Conservation (phyloP, 2,113 vertebrate genomes). For the Cryptoleucopteryx plumbea region DNA sequence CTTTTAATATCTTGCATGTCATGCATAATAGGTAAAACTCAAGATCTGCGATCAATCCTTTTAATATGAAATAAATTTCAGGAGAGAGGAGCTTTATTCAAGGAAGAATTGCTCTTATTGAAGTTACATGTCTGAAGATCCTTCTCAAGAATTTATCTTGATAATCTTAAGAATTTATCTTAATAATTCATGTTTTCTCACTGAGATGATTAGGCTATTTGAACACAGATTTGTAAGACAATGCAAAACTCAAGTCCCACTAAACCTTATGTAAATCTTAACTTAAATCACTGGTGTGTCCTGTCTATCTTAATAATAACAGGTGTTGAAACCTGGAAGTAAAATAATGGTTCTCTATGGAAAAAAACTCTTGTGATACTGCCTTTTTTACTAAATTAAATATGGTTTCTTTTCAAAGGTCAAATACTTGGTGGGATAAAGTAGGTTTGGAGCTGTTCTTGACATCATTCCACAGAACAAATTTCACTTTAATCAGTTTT, state of each 20-base stretch:
- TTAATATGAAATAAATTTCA: not conserved
- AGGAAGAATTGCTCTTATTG: not conserved
- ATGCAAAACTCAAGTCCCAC: not conserved
- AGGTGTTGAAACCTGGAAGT: not conserved
- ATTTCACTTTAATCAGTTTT: not conserved
- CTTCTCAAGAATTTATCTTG: not conserved
- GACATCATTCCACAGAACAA: not conserved
- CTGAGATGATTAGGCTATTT: not conserved
- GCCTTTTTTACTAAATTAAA: not conserved
- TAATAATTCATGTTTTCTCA: not conserved
- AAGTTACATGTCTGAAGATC: not conserved
- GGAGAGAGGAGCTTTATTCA: not conserved
- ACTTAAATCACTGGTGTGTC: not conserved
- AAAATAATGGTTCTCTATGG: not conserved
- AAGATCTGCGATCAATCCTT: not conserved
- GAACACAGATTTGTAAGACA: not conserved
- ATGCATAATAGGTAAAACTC: not conserved
- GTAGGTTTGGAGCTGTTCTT: not conserved
- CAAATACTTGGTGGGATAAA: not conserved
- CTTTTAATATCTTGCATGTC: not conserved
- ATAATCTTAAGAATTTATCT: not conserved
- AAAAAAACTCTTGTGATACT: not conserved
- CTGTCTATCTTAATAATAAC: not conserved
- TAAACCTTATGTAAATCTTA: not conserved
- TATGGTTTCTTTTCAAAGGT: not conserved